phyloP scores from a whole-genome alignment of 2,797 vertebrate genomes.

The Arctocebus calabarensis region DNA sequence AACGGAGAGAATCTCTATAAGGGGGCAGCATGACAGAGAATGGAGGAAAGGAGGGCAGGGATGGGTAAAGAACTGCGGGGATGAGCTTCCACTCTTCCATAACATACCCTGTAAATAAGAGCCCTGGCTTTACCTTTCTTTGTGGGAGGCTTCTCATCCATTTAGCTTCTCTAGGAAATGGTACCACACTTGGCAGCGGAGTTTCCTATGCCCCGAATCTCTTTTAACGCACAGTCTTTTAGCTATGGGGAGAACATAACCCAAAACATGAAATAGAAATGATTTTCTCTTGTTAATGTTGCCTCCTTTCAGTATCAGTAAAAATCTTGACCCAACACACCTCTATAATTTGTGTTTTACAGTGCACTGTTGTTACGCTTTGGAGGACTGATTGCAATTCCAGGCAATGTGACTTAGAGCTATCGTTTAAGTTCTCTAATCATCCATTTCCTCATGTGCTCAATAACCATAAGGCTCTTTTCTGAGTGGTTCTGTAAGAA shows the following conservation, averaged over 20 bases:
- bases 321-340: background rate
- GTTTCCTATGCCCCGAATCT: slow-evolving; percentile 15
- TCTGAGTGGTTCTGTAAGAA: background rate
- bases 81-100: background rate
- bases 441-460: background rate
- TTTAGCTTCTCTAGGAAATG: slow-evolving; percentile 56
- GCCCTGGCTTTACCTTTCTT: slow-evolving; percentile 66
- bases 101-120: background rate
- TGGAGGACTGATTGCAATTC: background rate
- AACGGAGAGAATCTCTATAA: background rate
- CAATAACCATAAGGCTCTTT: background rate
- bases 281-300: background rate
- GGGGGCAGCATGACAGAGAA: rapidly evolving
- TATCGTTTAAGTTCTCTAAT: background rate
- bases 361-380: background rate
- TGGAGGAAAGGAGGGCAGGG: background rate
- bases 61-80: background rate
- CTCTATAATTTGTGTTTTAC: background rate
- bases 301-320: background rate
- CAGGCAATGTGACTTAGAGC: background rate
- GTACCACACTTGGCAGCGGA: background rate
- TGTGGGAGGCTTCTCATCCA: slow-evolving; percentile 64
- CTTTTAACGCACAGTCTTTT: slow-evolving; percentile 2
- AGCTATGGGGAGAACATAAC: slow-evolving; percentile 54
- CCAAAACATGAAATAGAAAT: background rate